Conservation (phyloP, 2,888 invertebrate genomes). For the Xestia sexstrigata region DNA sequence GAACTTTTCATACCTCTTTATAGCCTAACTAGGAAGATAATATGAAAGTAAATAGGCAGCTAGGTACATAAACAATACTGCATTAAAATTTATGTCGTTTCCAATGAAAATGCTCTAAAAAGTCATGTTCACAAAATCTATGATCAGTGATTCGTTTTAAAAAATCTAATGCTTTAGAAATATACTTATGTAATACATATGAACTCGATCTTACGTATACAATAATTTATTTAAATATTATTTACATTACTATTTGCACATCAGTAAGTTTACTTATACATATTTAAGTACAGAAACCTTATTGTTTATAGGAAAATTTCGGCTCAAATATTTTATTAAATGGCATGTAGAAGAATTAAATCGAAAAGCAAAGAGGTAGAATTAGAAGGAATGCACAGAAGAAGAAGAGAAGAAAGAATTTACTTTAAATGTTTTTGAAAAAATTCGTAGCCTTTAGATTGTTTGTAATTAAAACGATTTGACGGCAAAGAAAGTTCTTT, state of each 20-base stretch:
- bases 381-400: background rate
- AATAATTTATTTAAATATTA: constrained; percentile 81
- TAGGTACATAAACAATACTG: background rate
- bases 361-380: background rate
- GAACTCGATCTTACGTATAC: constrained; percentile 75
- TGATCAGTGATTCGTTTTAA: constrained; percentile 71
- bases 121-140: constrained; percentile 57
- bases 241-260: constrained; percentile 69
- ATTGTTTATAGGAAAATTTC: constrained; percentile 28
- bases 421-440: background rate
- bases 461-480: no score
- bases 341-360: background rate
- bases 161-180: constrained; percentile 75
- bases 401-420: no score
- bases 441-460: background rate
- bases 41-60: background rate
- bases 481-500: no score
- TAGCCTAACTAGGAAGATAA: background rate
- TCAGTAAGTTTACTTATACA: constrained; percentile 52
- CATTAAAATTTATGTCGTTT: background rate
- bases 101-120: constrained; percentile 37
- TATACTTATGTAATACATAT: constrained; percentile 63
- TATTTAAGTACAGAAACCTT: constrained; percentile 58
- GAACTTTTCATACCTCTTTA: background rate
- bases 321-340: constrained; percentile 24